phyloP scores from a whole-genome alignment of 2,797 vertebrate species.

The Harpagifer antarcticus region DNA sequence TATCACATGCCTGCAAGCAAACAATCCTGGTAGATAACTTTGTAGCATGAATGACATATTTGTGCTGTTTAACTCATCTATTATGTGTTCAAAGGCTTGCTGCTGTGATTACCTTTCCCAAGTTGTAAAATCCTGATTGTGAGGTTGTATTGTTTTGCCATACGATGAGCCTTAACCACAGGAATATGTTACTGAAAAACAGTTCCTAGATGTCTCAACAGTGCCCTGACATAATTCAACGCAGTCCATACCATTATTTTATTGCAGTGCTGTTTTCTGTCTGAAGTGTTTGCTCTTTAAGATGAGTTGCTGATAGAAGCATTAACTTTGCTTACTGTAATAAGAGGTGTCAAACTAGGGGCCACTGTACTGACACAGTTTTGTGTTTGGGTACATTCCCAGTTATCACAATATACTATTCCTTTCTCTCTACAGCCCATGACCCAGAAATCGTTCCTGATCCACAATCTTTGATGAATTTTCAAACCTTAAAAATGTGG shows the following conservation, averaged over 20 bases:
- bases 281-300: not conserved
- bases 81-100: not conserved
- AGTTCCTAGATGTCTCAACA: not conserved
- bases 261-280: not conserved
- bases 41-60: not conserved
- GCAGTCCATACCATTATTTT: not conserved
- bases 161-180: not conserved
- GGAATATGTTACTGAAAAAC: not conserved
- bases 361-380: not conserved
- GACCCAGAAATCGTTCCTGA: constrained; percentile 35
- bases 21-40: not conserved
- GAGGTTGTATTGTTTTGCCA: not conserved
- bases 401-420: constrained; percentile 15
- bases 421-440: not conserved
- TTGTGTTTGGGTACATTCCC: constrained; percentile 34
- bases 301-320: not conserved
- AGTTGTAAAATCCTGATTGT: not conserved
- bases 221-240: not conserved
- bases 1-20: not conserved
- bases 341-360: constrained; percentile 14
- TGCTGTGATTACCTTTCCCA: not conserved
- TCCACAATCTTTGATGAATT: constrained; percentile 24
- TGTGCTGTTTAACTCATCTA: not conserved
- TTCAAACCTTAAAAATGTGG: constrained; percentile 21
- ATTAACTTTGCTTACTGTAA: constrained; percentile 6